Percentiles rank a stretch among this genome's conserved stretches.
Evolutionary conservation across 2,113 vertebrate genomes (phyloP).

Genomic region (Epinephelus cyanopodus): DNA sequence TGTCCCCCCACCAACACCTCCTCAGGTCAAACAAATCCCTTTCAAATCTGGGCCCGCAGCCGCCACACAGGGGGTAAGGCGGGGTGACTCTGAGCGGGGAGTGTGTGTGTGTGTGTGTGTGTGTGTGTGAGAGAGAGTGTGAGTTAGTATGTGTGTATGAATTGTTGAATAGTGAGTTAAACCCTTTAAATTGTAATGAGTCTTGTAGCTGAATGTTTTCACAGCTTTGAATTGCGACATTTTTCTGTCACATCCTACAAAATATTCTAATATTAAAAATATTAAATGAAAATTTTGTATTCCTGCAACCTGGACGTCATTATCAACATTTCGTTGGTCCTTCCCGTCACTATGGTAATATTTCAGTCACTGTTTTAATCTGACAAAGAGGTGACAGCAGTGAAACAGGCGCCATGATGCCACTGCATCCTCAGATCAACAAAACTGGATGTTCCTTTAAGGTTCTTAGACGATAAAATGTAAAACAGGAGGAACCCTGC

Average conservation of each 20-base stretch:
- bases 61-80: constrained; percentile 72
- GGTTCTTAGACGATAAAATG: background rate
- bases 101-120: constrained; percentile 15
- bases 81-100: constrained; percentile 18
- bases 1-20: constrained; percentile 57
- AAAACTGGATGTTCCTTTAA: background rate
- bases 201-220: background rate
- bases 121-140: background rate
- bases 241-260: background rate
- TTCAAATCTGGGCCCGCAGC: constrained; percentile 82
- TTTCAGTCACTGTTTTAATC: background rate
- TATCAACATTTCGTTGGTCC: no score
- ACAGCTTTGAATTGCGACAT: no score
- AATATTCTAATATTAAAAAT: background rate
- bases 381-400: no score
- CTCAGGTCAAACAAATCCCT: constrained; percentile 81
- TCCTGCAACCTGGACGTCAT: background rate
- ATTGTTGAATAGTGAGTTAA: constrained; percentile 39
- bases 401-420: no score
- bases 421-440: background rate
- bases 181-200: constrained; percentile 4
- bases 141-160: constrained; percentile 2
- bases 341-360: background rate
- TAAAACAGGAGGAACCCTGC: background rate
- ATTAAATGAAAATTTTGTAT: background rate